These are phyloP conservation scores for Vannuccia rotundouncinata DNA, from an alignment of 2,888 invertebrate species.

Conservation along the genomic window DNA sequence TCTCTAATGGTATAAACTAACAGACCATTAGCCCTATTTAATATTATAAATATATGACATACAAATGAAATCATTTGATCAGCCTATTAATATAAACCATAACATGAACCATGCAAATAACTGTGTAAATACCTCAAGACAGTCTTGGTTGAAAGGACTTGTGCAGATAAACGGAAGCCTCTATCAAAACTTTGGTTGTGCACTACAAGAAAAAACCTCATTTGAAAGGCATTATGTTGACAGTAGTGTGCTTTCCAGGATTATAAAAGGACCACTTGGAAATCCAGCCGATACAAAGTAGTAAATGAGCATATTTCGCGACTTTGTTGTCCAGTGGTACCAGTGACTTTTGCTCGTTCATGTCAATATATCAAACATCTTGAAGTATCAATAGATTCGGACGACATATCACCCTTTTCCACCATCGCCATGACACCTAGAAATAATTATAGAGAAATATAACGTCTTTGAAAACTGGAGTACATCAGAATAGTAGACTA, in stretches of 20 bases:
- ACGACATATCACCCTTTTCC: not conserved
- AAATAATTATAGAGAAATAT: not conserved
- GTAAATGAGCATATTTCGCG: not conserved
- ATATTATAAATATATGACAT: too few species aligned
- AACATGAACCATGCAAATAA: too few species aligned
- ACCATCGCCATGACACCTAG: not conserved
- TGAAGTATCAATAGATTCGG: not conserved
- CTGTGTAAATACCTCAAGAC: not conserved
- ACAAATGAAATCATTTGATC: too few species aligned
- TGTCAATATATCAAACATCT: not conserved
- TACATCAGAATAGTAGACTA: not conserved
- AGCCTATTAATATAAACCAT: too few species aligned
- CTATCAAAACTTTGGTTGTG: not conserved
- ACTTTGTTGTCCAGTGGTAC: not conserved
- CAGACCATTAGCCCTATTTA: too few species aligned
- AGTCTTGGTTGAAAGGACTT: not conserved
- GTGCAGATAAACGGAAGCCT: not conserved
- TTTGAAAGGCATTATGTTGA: not conserved
- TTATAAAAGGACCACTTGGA: not conserved
- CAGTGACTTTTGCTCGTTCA: not conserved
- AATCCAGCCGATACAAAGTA: not conserved
- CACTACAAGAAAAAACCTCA: not conserved
- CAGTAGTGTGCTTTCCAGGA: not conserved
- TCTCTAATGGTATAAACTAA: too few species aligned
- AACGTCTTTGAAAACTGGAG: not conserved